Conservation (phyloP, 2,888 invertebrate species). For the Aradus depressus region DNA sequence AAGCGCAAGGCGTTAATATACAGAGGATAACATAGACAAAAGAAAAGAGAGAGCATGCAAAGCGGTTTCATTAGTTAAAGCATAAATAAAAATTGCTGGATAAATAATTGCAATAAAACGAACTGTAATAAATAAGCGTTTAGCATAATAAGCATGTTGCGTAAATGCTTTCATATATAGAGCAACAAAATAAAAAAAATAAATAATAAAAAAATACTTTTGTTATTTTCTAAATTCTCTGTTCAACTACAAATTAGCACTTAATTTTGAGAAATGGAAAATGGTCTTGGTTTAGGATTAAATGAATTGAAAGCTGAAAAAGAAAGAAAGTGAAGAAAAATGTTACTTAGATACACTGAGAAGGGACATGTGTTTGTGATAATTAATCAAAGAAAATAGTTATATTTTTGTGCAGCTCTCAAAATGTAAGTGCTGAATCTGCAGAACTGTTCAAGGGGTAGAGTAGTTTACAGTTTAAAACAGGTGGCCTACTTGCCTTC, state of each 20-base stretch:
- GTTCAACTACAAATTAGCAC: conserved; percentile 17
- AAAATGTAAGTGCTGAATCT: conserved; percentile 18
- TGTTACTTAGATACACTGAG: conserved; percentile 3
- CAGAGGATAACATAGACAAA: conserved; percentile 4
- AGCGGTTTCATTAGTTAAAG: conserved; percentile 8
- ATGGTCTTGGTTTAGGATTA: conserved; percentile 49
- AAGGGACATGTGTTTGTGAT: not conserved
- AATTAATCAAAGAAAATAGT: conserved; percentile 3
- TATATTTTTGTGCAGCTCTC: too few species aligned
- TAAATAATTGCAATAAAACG: conserved; percentile 3
- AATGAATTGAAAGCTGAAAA: conserved; percentile 49
- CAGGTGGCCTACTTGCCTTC: too few species aligned
- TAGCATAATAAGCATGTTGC: not conserved
- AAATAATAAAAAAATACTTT: conserved; percentile 7
- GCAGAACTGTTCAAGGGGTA: not conserved
- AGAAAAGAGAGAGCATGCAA: conserved; percentile 7
- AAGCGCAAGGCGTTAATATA: too few species aligned
- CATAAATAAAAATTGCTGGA: conserved; percentile 3
- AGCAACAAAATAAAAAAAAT: not conserved
- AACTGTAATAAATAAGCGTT: not conserved
- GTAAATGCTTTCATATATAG: not conserved
- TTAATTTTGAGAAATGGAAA: conserved; percentile 38
- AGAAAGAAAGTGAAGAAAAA: conserved; percentile 32
- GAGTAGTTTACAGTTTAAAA: too few species aligned
- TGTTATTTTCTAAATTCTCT: not conserved